Base-by-base conservation (phyloP, 2,888 invertebrate species). In the Epinotia nisella region DNA sequence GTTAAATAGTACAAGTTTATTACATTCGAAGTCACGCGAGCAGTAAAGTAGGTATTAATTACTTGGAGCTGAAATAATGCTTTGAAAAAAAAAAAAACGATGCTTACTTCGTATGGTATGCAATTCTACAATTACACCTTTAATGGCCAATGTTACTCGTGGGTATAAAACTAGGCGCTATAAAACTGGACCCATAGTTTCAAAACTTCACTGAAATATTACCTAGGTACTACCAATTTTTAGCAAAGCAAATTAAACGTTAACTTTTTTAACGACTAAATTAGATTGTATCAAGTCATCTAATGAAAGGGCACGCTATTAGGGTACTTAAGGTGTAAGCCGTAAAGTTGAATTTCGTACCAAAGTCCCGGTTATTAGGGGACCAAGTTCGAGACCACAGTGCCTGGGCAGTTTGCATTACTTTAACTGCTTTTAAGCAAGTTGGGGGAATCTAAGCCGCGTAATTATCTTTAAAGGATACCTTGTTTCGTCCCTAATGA, bases 381-480 rank as follows among this genome's bases (percentile, higher is more conserved):
- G 60, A 29, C 39, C 58, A 61, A 67, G 67, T 67, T 72, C 5
- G 15, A 29, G 59, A 65, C 70, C 29, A 60, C 56, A 61, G 55
- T 51, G 56, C 35, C 55, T 67, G 72, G 65, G 10, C 66, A n/a
- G 64, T 56, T 60, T 60, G 29, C 66, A 61, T 74, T 74, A 70
- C 70, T 70, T 65, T 70, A 74, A 74, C 70, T 70, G 74, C 55
- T 74, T 74, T 73, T 56, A 58, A 70, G 59, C 35, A 45, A 62
- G 41, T 73, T 72, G n/a, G 70, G 60, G 59, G 45, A 74, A 65
- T 69, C 68, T 60, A 62, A 74, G 35, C 39, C 66, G 55, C 67
- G n/a, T 67, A 59, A 73, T 70, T 73, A 67, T 74, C 67, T 61
- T 49, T 35, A 45, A 39, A 56, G 61, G 61, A 62, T 59, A 58